Conservation (phyloP, 2,113 vertebrate genomes). For the Pseudorasbora parva region DNA sequence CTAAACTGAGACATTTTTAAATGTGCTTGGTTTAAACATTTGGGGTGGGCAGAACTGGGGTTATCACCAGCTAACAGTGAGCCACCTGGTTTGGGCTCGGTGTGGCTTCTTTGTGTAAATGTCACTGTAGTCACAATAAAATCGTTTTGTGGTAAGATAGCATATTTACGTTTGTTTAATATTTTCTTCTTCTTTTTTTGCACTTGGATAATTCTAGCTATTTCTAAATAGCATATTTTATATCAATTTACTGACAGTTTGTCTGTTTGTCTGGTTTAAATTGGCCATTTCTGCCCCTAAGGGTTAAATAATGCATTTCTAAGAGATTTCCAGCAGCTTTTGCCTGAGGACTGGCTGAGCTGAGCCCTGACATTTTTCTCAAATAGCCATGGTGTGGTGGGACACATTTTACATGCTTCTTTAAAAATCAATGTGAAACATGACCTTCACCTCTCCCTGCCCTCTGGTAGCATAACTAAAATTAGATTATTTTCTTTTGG, state of each 20-base stretch:
- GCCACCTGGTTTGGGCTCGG: not conserved
- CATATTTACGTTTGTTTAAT: not conserved
- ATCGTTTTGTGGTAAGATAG: not conserved
- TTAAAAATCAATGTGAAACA: constrained; percentile 38
- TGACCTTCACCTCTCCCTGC: constrained; percentile 20
- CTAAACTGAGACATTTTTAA: not conserved
- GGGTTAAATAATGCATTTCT: not conserved
- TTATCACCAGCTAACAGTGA: constrained; percentile 24
- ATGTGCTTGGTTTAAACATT: constrained; percentile 35
- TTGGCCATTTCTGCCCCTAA: not conserved
- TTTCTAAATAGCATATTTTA: not conserved
- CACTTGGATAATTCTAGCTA: too few species aligned
- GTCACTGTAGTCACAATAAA: not conserved
- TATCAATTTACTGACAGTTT: not conserved
- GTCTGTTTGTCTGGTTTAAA: not conserved
- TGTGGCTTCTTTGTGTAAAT: not conserved
- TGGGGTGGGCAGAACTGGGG: not conserved
- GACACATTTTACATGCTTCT: constrained; percentile 24
- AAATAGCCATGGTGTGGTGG: constrained; percentile 11
- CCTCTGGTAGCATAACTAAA: constrained; percentile 20
- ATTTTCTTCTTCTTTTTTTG: too few species aligned
- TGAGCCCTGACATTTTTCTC: not conserved
- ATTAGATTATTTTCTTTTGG: not conserved
- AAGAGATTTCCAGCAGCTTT: not conserved
- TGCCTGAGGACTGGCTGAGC: not conserved